Evolutionary conservation across 2,888 invertebrate genomes (phyloP), one percentile per base, ranked within the genome.

Genomic region (Acanthosepion pharaonis): DNA sequence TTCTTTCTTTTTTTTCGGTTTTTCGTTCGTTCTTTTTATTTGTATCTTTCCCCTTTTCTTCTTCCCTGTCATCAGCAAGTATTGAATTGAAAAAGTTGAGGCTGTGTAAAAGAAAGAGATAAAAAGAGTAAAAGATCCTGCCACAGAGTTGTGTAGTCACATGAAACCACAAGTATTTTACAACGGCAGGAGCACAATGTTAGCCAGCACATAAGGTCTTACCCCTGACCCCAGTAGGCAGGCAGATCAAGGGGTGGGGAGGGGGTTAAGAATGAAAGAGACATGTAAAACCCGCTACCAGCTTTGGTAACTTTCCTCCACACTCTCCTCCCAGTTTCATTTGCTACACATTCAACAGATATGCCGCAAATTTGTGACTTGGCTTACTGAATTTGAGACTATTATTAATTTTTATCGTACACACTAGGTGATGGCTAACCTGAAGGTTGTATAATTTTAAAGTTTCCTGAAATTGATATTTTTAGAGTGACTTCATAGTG

Each of bases 141-240:
- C 78, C 15, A n/a, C n/a, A 78, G n/a, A 78, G 78, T 78, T 78
- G n/a, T 78, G n/a, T 78, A 78, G 78, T 33, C 78, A 78, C 78
- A 78, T 78, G 78, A 78, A 78, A 78, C 78, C 78, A n/a, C 78
- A 78, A 78, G n/a, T 78, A 78, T 78, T 59, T 78, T 78, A 78
- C 78, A 78, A 78, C 78, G 78, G 78, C 78, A 78, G 78, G n/a
- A 78, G 78, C 78, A 78, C 78, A n/a, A n/a, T 78, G 78, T 78
- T 78, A n/a, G 78, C 78, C 78, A 78, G n/a, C 78, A 78, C 78
- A 33, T 78, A 78, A 78, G 78, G 78, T 78, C 78, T 78, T 78
- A 78, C 78, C 78, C 78, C 78, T 78, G 78, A 78, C 78, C 78
- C 78, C 78, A 78, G 78, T 78, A 78, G 78, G n/a, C 78, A n/a